These are phyloP conservation scores for Unio pictorum DNA, from an alignment of 2,888 invertebrate genomes.

Conservation along the genomic window DNA sequence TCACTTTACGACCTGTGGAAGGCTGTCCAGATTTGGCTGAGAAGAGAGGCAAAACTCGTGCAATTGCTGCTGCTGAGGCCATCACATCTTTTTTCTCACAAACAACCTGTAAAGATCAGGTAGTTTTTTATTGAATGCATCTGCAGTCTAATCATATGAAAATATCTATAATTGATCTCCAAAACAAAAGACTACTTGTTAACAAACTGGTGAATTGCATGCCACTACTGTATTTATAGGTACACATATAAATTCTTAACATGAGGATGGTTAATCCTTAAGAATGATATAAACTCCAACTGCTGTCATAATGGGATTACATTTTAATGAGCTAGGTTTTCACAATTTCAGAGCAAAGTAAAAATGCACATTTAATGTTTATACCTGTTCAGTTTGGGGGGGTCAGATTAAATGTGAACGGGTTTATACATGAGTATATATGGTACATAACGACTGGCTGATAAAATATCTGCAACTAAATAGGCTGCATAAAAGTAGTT, in stretches of 20 bases:
- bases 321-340: too few species aligned
- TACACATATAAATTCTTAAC: neutral
- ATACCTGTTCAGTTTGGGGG: too few species aligned
- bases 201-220: neutral
- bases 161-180: slow-evolving; percentile 1
- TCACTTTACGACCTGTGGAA: slow-evolving; percentile 45
- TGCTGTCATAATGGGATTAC: too few species aligned
- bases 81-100: slow-evolving; percentile 84
- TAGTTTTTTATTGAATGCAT: neutral
- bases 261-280: neutral
- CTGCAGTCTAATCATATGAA: neutral
- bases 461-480: too few species aligned
- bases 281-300: too few species aligned
- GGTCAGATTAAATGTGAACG: too few species aligned
- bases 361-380: too few species aligned
- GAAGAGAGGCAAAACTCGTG: slow-evolving; percentile 85
- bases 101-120: slow-evolving; percentile 75
- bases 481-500: too few species aligned
- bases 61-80: slow-evolving; percentile 86
- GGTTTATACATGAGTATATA: too few species aligned
- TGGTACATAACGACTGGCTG: too few species aligned
- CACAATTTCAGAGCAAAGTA: too few species aligned
- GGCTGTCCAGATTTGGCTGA: slow-evolving; percentile 74
- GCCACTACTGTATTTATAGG: neutral
- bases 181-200: neutral